A percentile compares a stretch with the other conserved stretches of the same genome.
Evolutionary conservation across 2,113 vertebrate genomes (phyloP).

Genomic region (Anas platyrhynchos): DNA sequence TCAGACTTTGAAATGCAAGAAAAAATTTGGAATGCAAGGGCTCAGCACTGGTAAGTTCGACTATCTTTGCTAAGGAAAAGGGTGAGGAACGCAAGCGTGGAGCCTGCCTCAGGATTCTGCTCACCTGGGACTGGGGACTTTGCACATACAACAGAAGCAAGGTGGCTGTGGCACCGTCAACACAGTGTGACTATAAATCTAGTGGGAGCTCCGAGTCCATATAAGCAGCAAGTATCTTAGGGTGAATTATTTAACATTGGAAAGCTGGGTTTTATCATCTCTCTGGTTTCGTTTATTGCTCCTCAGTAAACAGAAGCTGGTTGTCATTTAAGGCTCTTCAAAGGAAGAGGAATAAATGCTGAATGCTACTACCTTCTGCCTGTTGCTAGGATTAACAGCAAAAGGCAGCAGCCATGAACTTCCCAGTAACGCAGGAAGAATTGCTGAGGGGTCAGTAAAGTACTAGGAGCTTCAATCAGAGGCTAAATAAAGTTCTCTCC

Average conservation of each 20-base stretch:
- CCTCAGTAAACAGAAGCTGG: background rate
- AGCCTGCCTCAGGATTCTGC: background rate
- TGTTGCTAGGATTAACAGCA: background rate
- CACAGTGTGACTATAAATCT: background rate
- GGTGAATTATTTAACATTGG: background rate
- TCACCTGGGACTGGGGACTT: background rate
- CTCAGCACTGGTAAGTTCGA: background rate
- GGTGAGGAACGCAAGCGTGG: background rate
- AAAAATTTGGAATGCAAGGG: background rate
- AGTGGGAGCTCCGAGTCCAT: background rate
- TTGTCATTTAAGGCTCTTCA: background rate
- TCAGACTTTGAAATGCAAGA: background rate
- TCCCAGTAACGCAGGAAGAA: background rate
- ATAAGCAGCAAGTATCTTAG: background rate
- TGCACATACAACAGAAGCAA: background rate
- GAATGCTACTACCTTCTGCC: background rate
- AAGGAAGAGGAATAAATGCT: background rate
- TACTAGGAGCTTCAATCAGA: slow-evolving; percentile 14
- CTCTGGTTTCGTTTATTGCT: background rate
- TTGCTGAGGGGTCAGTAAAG: background rate
- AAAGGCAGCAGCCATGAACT: background rate
- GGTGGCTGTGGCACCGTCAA: background rate
- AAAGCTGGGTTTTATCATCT: background rate
- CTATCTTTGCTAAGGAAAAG: background rate
- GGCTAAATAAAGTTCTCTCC: background rate